Conservation (phyloP, 1,140 invertebrate species). For the Doryteuthis pealeii region DNA sequence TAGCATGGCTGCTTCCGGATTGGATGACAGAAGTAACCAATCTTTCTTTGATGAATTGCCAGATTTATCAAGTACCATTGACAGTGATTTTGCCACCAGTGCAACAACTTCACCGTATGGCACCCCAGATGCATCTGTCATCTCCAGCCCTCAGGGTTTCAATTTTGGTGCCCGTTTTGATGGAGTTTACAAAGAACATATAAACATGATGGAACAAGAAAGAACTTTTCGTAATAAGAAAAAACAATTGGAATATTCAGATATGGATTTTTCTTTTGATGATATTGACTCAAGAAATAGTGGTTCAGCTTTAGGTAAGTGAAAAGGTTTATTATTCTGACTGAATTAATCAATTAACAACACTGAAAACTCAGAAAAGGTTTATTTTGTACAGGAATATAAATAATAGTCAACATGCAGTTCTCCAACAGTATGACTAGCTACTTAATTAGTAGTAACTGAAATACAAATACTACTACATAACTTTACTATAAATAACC, state of each 20-base stretch:
- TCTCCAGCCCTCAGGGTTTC: conserved; percentile 29
- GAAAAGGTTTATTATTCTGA: too few relatives aligned
- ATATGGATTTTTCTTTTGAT: conserved; percentile 11
- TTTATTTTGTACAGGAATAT: too few relatives aligned
- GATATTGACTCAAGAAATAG: background rate
- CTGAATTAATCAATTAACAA: too few relatives aligned
- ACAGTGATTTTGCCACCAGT: conserved; percentile 21
- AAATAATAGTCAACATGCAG: too few relatives aligned
- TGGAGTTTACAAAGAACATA: conserved; percentile 50
- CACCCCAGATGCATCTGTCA: background rate
- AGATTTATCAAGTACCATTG: conserved; percentile 28
- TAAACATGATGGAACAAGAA: conserved; percentile 30
- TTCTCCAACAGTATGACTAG: too few relatives aligned
- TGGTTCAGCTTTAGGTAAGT: too few relatives aligned
- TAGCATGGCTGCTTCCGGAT: background rate
- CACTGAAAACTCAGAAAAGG: too few relatives aligned
- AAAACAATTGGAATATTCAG: conserved; percentile 20
- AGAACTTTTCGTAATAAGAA: conserved; percentile 20
- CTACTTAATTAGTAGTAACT: too few relatives aligned
- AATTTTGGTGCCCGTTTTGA: conserved; percentile 53
- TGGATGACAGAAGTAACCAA: background rate
- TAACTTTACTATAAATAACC: too few relatives aligned
- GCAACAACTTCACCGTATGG: conserved; percentile 37
- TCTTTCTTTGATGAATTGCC: conserved; percentile 25
- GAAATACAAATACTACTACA: too few relatives aligned